Base-by-base conservation (phyloP, 2,797 vertebrate genomes). In the Zalophus californianus region DNA sequence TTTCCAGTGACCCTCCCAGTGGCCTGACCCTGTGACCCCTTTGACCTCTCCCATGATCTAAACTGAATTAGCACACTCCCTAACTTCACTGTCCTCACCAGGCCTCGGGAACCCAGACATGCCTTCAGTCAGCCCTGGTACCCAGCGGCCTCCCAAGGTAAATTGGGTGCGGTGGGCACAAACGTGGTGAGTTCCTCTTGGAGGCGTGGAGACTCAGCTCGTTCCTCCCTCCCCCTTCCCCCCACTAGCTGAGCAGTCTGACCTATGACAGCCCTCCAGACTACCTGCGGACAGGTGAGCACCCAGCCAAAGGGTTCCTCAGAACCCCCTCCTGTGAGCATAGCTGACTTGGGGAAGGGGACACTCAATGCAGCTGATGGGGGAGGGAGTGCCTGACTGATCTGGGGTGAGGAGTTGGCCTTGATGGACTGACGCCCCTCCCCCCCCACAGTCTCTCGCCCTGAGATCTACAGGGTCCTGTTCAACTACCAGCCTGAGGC, bases 391-490 rank as follows among this genome's bases (percentile, higher is more conserved):
- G 5, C 1, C 54, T 85, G 38, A 79, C 29, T 41, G 41, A 48
- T 44, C 16, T 72, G 44, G 35, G 38, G 73, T 18, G 21, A n/a
- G 13, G 5, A 18, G 27, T 35, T 83, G 66, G 27, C 64, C 54
- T 58, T 66, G 41, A 15, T 29, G 52, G 56, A 70, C 83, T 97
- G 48, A 88, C 64, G 68, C 86, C 84, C n/a, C 58, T 41, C 73
- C 15, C 18, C 20, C 54, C 7, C 54, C 20, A 35, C 21, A 88
- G 97, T 78, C 95, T 73, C 21, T 77, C 15, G 4, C 35, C 95
- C 97, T 0, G 99, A 99, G 98, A 99, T 97, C 82, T 99, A 99
- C 97, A 99, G 98, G 89, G 99, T 98, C 93, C 98, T 99, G 99
- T 99, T 99, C 84, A 98, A 99, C 98, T 99, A 99, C 95, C 95